Evolutionary conservation across 2,797 vertebrate species (phyloP), one percentile per base, ranked within the genome.

Genomic region (Sciurus vulgaris): DNA sequence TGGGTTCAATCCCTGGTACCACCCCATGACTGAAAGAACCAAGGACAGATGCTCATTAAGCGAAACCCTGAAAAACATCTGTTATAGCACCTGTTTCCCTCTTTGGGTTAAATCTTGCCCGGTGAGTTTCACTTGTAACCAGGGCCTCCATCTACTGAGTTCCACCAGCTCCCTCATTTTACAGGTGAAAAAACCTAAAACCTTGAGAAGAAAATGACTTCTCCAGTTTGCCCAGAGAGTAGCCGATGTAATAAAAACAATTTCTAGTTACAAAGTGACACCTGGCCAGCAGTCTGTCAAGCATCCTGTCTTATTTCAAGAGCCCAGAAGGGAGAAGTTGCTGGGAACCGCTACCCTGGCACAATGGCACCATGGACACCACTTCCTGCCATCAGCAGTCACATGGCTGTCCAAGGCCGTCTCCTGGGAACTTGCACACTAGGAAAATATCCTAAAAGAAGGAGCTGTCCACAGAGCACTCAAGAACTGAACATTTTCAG

Each of bases 41-140:
- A 54, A 67, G 26, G 15, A 65, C 61, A 35, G 54, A 41, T 17
- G 28, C 49, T 61, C 41, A 86, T 78, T 72, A 92, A 87, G 56
- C 67, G 70, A 69, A 81, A 44, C n/a, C 69, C 93, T 63, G 9
- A 77, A 59, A 94, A 84, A 26, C 35, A 12, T n/a, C 49, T 89
- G 5, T 24, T 38, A 15, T 7, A 7, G 18, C 28, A 69, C 84
- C 49, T 47, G 17, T 10, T 91, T 77, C 56, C 65, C 61, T 85
- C 18, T 65, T 96, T 74, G 12, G 28, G 11, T 76, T 87, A 33
- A 77, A 47, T 54, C 77, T 76, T 14, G 22, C n/a, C 44, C 15
- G 13, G 54, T 12, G 30, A 77, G n/a, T n/a, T 59, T 96, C 14
- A 22, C 15, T 28, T 24, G 0, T 56, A 56, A 74, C 26, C 0